phyloP scores from a whole-genome alignment of 2,888 invertebrate species.

The Hofmannophila pseudospretella region DNA sequence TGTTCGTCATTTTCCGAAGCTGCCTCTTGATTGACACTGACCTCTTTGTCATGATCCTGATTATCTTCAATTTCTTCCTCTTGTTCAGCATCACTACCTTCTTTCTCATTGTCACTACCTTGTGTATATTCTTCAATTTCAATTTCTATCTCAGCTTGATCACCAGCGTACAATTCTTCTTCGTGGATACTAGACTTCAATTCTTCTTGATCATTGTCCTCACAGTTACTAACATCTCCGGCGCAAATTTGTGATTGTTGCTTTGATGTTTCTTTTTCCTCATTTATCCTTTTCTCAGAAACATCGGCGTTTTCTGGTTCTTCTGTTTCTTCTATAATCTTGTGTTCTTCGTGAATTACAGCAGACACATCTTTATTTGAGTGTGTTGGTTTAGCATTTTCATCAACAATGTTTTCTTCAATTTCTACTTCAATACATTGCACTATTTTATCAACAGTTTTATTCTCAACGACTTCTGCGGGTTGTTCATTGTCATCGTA shows the following conservation, averaged over 20 bases:
- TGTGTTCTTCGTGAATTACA: constrained; percentile 5
- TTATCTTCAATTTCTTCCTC: constrained; percentile 10
- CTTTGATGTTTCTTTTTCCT: neutral
- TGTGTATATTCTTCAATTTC: neutral
- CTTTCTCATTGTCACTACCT: no score
- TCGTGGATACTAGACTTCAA: neutral
- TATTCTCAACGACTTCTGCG: neutral
- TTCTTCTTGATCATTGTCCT: constrained; percentile 2
- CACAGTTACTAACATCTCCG: constrained; percentile 2
- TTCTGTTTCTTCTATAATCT: constrained; percentile 8
- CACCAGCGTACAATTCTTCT: constrained; percentile 1
- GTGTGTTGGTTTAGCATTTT: no score
- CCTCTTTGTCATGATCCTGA: constrained; percentile 7
- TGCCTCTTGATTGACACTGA: neutral
- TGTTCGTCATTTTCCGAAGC: constrained; percentile 9
- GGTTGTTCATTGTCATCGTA: constrained; percentile 3
- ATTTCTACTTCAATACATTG: neutral
- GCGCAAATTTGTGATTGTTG: neutral
- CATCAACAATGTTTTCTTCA: neutral
- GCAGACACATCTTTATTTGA: no score
- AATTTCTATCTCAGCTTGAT: neutral
- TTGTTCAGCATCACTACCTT: neutral
- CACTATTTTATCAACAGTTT: neutral
- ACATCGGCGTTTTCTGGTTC: constrained; percentile 1
- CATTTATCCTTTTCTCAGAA: no score